These are phyloP conservation scores for Plagiodera versicolora DNA, from an alignment of 2,888 invertebrate species.

Conservation along the genomic window DNA sequence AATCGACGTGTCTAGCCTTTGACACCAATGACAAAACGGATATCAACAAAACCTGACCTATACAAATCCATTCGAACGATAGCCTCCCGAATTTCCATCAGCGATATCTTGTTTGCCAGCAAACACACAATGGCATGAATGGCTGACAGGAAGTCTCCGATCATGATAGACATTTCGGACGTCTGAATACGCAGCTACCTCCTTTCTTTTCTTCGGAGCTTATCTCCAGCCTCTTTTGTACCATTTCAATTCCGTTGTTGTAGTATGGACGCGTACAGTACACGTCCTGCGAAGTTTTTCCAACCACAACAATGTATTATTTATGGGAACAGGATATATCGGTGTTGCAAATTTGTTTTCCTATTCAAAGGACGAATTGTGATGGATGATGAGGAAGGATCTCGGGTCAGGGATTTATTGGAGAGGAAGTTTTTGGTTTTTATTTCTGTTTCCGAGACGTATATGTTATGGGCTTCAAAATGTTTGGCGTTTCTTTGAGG, in stretches of 20 bases:
- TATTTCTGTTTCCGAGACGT: constrained; percentile 9
- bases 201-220: constrained; percentile 15
- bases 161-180: constrained; percentile 34
- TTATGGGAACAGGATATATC: constrained; percentile 26
- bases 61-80: neutral
- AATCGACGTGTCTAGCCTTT: neutral
- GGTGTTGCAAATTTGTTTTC: constrained; percentile 28
- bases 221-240: constrained; percentile 14
- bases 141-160: constrained; percentile 29
- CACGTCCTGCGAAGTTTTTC: constrained; percentile 25
- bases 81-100: constrained; percentile 18
- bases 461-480: constrained; percentile 2
- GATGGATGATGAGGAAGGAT: constrained; percentile 3
- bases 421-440: constrained; percentile 3
- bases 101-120: constrained; percentile 27
- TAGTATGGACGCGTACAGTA: constrained; percentile 5
- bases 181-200: constrained; percentile 27
- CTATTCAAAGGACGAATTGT: constrained; percentile 14
- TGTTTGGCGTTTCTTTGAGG: neutral
- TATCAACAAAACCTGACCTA: neutral
- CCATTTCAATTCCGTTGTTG: constrained; percentile 22
- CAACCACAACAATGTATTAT: constrained; percentile 31
- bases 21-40: neutral
- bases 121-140: constrained; percentile 20
- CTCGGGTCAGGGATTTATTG: constrained; percentile 4